These are phyloP conservation scores for Montipora cactus DNA, from an alignment of 64 coral and sea anemone genomes.

Conservation along the genomic window DNA sequence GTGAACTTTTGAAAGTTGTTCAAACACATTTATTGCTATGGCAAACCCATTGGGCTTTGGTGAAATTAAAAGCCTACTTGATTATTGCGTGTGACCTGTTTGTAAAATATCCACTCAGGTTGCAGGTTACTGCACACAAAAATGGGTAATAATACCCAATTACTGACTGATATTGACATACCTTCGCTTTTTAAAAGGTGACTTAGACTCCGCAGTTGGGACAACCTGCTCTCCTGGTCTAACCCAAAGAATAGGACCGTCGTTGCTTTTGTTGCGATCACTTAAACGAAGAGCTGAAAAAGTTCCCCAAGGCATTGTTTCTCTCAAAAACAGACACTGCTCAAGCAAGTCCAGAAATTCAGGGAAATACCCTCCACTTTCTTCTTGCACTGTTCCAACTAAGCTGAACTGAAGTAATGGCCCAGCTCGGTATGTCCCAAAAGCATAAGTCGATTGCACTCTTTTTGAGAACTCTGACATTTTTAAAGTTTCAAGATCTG, in stretches of 20 bases:
- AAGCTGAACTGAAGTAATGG: constrained; percentile 96
- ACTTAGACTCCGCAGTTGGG: constrained; percentile 86
- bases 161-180: not conserved
- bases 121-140: too few relatives aligned
- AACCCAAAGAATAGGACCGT: constrained; percentile 98
- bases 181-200: constrained; percentile 94
- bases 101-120: too few relatives aligned
- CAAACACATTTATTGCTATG: too few relatives aligned
- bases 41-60: too few relatives aligned
- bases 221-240: constrained; percentile 94
- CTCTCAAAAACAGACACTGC: constrained; percentile 92
- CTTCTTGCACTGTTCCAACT: constrained; percentile 95
- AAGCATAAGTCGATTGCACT: constrained; percentile 84
- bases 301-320: constrained; percentile 98
- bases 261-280: constrained; percentile 88
- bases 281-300: constrained; percentile 83
- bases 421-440: constrained; percentile 89
- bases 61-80: too few relatives aligned
- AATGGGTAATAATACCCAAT: too few relatives aligned
- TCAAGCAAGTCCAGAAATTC: constrained; percentile 91
- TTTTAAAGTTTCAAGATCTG: constrained; percentile 91
- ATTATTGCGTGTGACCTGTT: too few relatives aligned
- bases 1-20: too few relatives aligned
- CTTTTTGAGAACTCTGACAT: constrained; percentile 83
- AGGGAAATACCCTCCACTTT: constrained; percentile 96